A percentile compares a stretch with the other conserved stretches of the same genome.
phyloP scores from a whole-genome alignment of 2,113 vertebrate species.

The Carettochelys insculpta region DNA sequence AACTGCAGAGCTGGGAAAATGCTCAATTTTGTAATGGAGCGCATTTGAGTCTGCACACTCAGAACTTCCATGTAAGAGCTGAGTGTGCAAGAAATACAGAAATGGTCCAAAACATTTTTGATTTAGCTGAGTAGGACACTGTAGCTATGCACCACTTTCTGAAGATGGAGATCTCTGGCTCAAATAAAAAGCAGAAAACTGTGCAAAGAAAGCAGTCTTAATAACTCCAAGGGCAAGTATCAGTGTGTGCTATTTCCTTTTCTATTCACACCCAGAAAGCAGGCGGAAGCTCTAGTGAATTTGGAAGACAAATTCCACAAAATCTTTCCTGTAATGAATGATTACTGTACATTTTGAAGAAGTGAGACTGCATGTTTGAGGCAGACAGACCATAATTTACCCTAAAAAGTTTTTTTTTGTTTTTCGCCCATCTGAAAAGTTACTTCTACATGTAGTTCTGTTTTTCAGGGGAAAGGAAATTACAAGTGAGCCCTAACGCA shows the following conservation, averaged over 20 bases:
- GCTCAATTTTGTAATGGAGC: neutral
- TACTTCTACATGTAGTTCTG: slow-evolving; percentile 3
- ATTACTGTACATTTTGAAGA: slow-evolving; percentile 38
- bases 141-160: slow-evolving; percentile 36
- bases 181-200: slow-evolving; percentile 62
- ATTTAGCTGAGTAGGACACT: slow-evolving; percentile 42
- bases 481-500: slow-evolving; percentile 51
- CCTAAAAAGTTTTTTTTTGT: slow-evolving; percentile 7
- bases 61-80: slow-evolving; percentile 40
- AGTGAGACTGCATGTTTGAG: slow-evolving; percentile 23
- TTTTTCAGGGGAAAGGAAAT: slow-evolving; percentile 45
- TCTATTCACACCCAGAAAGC: slow-evolving; percentile 54
- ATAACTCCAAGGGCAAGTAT: too few relatives aligned
- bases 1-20: slow-evolving; percentile 45
- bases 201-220: slow-evolving; percentile 49
- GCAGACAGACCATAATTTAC: slow-evolving; percentile 40
- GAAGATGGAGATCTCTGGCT: slow-evolving; percentile 57
- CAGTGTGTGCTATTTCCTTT: slow-evolving; percentile 46
- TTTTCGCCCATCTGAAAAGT: slow-evolving; percentile 29
- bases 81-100: slow-evolving; percentile 54
- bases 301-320: slow-evolving; percentile 27
- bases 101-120: slow-evolving; percentile 60
- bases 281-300: slow-evolving; percentile 40
- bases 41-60: slow-evolving; percentile 17
- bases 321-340: slow-evolving; percentile 37